phyloP scores from a whole-genome alignment of 2,113 vertebrate species.

The Speoplatyrhinus poulsoni region DNA sequence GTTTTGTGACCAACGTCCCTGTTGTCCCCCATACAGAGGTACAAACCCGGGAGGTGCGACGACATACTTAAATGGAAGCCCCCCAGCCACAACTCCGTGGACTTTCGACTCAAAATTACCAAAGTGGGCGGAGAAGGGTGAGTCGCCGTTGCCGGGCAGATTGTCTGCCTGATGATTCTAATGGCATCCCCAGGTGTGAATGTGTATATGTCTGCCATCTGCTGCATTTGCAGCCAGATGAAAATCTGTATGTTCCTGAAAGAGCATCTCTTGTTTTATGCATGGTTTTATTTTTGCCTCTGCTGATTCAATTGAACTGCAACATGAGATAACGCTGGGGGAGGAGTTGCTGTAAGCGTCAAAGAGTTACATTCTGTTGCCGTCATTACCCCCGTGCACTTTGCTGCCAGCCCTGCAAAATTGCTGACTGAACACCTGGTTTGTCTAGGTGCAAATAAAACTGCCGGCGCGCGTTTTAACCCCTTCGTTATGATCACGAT shows the following conservation, averaged over 20 bases:
- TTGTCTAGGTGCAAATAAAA: background rate
- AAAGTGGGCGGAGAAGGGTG: constrained; percentile 98
- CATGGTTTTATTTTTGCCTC: constrained; percentile 21
- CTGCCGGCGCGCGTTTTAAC: too few relatives aligned
- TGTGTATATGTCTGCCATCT: background rate
- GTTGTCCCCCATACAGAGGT: constrained; percentile 80
- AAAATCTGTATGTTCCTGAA: constrained; percentile 11
- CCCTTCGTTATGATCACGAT: too few relatives aligned
- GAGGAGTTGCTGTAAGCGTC: background rate
- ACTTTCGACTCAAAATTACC: constrained; percentile 97
- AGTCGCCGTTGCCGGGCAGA: constrained; percentile 71
- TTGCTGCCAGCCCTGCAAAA: background rate
- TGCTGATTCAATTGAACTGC: constrained; percentile 11
- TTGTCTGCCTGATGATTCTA: constrained; percentile 32
- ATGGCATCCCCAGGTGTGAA: constrained; percentile 5
- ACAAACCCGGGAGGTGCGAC: constrained; percentile 92
- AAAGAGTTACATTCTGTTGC: constrained; percentile 20
- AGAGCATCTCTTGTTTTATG: background rate
- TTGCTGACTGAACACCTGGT: background rate
- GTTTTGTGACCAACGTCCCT: background rate
- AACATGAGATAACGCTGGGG: background rate
- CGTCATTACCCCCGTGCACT: background rate
- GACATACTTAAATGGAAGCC: constrained; percentile 99
- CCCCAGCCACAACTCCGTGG: constrained; percentile 96
- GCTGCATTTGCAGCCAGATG: constrained; percentile 9